Evolutionary conservation across 2,888 invertebrate species (phyloP).

Genomic region (Xestia c-nigrum): DNA sequence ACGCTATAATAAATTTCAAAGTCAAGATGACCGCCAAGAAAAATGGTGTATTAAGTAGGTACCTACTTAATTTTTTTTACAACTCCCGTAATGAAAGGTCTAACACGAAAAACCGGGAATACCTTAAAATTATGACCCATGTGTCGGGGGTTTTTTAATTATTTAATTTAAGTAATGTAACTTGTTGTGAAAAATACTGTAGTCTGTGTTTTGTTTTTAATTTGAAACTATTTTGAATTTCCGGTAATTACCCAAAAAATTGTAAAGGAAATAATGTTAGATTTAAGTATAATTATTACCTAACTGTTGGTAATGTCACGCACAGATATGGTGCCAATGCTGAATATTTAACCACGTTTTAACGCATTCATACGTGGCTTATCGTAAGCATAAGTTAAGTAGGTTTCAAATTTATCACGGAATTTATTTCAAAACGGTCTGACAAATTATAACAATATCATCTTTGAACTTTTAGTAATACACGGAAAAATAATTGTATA

Average conservation of each 20-base stretch:
- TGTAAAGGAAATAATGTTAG: neutral
- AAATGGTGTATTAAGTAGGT: too few species aligned
- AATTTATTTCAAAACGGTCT: slow-evolving; percentile 26
- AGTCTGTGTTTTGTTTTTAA: neutral
- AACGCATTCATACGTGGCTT: slow-evolving; percentile 39
- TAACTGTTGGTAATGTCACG: slow-evolving; percentile 19
- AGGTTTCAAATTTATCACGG: neutral
- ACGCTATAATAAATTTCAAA: too few species aligned
- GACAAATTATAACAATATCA: neutral
- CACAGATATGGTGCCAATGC: neutral
- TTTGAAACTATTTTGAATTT: neutral
- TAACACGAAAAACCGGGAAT: too few species aligned
- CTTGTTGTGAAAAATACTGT: neutral
- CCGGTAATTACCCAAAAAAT: neutral
- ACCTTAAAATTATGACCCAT: too few species aligned
- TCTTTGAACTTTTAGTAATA: neutral
- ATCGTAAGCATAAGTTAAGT: slow-evolving; percentile 28
- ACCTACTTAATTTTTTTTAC: too few species aligned
- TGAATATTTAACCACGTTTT: slow-evolving; percentile 14
- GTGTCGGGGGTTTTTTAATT: too few species aligned
- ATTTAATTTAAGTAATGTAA: too few species aligned
- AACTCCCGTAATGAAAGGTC: too few species aligned
- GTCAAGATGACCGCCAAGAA: too few species aligned
- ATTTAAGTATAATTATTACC: neutral
- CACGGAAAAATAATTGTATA: too few species aligned